Base-by-base conservation (phyloP, 2,113 vertebrate species). In the Barnardius zonarius region DNA sequence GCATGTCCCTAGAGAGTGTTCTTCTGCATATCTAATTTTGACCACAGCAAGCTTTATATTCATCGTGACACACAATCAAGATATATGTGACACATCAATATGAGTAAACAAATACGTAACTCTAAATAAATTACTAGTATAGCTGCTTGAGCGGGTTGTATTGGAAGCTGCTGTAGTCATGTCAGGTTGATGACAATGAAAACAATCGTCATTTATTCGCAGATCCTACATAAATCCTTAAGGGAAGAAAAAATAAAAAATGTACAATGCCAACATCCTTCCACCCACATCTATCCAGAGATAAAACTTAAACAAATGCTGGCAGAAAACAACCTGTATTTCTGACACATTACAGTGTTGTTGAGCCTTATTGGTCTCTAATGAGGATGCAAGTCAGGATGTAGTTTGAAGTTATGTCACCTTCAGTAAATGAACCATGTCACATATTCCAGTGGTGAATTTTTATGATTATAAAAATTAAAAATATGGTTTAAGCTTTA, bases 81-180 rank as follows among this genome's bases (percentile, higher is more conserved):
- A 97, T 92, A 79, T 68, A 96, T 94, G 88, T 48, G 76, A 55
- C 88, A 90, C 69, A 87, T 67, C 70, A 48, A 76, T 62, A 88
- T 64, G 66, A 96, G 93, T 93, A 97, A 96, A 93, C 82, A 97
- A 94, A 96, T 66, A 73, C 63, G 93, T 94, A 96, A 97, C 92
- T 98, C 88, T 97, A 94, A 91, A 92, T 80, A 92, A 95, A 84
- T 80, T 88, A 95, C 87, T 93, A 96, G n/a, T 59, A 79, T 68
- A 80, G 48, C 28, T 78, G 48, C 35, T 66, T 85, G 68, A 87
- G 86, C 13, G 2, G 48, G 70, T 31, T 80, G 8, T 30, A 80
- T 16, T 77, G n/a, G 52, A 93, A 92, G 52, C 51, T 69, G 39
- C 83, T 86, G 25, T 9, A 80, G 87, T 64, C 54, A 39, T 7